phyloP scores from a whole-genome alignment of 2,797 vertebrate species.

The Calcarius lapponicus region DNA sequence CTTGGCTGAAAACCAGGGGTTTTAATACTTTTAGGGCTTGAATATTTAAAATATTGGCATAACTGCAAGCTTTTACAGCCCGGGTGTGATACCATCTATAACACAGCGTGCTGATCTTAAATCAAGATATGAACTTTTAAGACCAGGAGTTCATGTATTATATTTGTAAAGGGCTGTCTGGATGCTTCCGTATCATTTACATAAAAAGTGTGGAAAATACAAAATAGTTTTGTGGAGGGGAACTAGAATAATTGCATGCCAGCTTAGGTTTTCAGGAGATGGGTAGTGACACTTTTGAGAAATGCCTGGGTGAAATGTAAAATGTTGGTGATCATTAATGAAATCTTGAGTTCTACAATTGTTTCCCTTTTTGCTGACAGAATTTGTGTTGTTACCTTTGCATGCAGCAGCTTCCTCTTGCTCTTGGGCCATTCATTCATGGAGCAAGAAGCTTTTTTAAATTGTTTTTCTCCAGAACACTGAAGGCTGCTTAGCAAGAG shows the following conservation, averaged over 20 bases:
- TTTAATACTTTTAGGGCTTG: background rate
- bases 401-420: background rate
- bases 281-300: background rate
- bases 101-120: accelerated
- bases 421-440: background rate
- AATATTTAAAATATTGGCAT: background rate
- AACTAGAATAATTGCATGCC: background rate
- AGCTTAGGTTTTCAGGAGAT: background rate
- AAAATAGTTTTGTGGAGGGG: background rate
- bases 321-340: background rate
- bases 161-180: background rate
- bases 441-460: background rate
- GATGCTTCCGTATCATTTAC: background rate
- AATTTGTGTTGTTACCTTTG: background rate
- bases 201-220: background rate
- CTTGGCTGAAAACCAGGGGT: background rate
- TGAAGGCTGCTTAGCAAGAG: background rate
- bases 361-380: background rate
- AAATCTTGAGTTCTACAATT: accelerated
- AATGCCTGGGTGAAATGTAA: background rate
- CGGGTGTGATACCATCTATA: accelerated
- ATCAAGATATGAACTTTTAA: background rate
- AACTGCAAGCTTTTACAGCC: background rate
- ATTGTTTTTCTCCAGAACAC: background rate
- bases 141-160: background rate